Evolutionary conservation across 2,113 vertebrate genomes (phyloP).

Genomic region (Accipiter virgatus): DNA sequence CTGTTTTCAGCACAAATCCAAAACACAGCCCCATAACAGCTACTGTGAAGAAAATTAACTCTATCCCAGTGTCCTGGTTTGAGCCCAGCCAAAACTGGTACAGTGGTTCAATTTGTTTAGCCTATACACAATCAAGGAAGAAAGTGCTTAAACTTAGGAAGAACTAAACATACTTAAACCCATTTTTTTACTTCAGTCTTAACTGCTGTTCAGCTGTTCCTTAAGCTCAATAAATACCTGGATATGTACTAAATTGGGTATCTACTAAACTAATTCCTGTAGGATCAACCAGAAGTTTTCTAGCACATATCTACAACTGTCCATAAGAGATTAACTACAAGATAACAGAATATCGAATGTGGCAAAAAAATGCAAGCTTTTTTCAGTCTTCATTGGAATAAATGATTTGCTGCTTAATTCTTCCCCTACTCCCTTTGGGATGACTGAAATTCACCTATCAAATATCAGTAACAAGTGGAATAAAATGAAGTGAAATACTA

Average conservation of each 20-base stretch:
- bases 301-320: neutral
- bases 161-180: neutral
- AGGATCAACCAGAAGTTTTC: neutral
- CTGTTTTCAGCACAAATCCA: neutral
- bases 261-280: neutral
- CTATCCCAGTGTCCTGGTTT: neutral
- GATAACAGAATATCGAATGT: neutral
- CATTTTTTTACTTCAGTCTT: neutral
- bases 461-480: neutral
- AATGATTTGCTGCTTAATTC: neutral
- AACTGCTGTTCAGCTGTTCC: neutral
- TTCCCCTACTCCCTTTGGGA: neutral
- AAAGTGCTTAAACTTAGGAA: neutral
- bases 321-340: neutral
- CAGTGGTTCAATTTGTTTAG: neutral
- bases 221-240: neutral
- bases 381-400: neutral
- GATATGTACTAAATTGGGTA: neutral
- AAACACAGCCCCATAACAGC: neutral
- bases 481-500: neutral
- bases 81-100: neutral
- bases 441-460: neutral
- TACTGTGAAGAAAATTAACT: neutral
- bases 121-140: neutral
- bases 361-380: neutral